Conservation (phyloP, 2,113 vertebrate species). For the Recurvirostra avosetta region DNA sequence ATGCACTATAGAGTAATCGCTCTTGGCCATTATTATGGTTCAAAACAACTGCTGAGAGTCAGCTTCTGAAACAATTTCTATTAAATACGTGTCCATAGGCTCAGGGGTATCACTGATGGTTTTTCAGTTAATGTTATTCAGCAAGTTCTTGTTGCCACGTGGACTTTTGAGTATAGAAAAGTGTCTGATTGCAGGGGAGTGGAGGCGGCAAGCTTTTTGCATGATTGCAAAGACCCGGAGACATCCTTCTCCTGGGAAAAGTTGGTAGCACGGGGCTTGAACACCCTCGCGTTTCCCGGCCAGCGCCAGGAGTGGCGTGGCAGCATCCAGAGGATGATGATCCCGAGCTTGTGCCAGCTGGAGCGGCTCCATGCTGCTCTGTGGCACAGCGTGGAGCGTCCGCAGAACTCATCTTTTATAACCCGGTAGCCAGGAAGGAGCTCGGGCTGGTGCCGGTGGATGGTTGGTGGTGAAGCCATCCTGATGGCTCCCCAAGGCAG, state of each 20-base stretch:
- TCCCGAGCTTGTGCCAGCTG: neutral
- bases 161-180: neutral
- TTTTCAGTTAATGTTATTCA: neutral
- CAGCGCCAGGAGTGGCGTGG: neutral
- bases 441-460: neutral
- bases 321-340: neutral
- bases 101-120: neutral
- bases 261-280: neutral
- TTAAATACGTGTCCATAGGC: fast-evolving
- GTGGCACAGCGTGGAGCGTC: neutral
- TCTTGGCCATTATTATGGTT: neutral
- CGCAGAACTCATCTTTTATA: fast-evolving
- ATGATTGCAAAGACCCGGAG: fast-evolving
- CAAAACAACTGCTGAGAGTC: neutral
- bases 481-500: neutral
- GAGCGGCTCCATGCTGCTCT: neutral
- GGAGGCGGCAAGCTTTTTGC: neutral
- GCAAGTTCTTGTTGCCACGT: neutral
- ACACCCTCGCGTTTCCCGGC: neutral
- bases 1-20: fast-evolving
- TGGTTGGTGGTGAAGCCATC: neutral
- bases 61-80: neutral
- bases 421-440: neutral
- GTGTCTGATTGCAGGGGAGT: neutral
- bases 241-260: neutral